A percentile compares a stretch with the other conserved stretches of the same genome.
These are phyloP conservation scores for Macrochelys suwanniensis DNA, from an alignment of 2,797 vertebrate species.

Conservation along the genomic window DNA sequence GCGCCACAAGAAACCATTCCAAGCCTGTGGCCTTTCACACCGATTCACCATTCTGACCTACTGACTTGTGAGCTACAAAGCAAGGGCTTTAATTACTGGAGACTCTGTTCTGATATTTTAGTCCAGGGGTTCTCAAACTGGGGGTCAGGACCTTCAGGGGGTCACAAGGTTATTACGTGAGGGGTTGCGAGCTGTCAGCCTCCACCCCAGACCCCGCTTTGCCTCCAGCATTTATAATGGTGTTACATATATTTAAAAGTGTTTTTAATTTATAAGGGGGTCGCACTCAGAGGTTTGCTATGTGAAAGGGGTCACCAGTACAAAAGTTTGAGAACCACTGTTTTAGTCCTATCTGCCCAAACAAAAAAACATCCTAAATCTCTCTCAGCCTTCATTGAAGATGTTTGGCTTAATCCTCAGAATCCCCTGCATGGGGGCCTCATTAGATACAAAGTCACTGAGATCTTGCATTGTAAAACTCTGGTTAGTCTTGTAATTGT, in stretches of 20 bases:
- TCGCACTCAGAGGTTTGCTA: too few relatives aligned
- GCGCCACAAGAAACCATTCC: conserved; percentile 50
- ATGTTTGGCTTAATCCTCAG: neutral
- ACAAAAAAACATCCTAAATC: neutral
- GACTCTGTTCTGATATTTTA: neutral
- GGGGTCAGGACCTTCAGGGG: too few relatives aligned
- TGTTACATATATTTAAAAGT: too few relatives aligned
- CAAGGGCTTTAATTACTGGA: neutral
- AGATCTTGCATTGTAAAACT: neutral
- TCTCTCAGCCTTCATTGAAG: neutral
- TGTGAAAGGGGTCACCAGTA: too few relatives aligned
- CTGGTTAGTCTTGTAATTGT: conserved; percentile 51
- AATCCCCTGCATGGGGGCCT: neutral
- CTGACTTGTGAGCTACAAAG: neutral
- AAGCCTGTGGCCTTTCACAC: neutral
- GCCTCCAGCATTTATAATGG: too few relatives aligned
- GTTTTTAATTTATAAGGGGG: too few relatives aligned
- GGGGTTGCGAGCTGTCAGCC: too few relatives aligned
- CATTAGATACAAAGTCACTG: neutral
- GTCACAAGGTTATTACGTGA: too few relatives aligned
- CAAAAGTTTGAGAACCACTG: too few relatives aligned
- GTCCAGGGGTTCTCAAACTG: neutral
- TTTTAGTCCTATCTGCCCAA: neutral
- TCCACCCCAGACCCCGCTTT: too few relatives aligned
- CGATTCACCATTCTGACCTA: neutral